Evolutionary conservation across 1,140 invertebrate genomes (phyloP).

Genomic region (Drosophila persimilis): DNA sequence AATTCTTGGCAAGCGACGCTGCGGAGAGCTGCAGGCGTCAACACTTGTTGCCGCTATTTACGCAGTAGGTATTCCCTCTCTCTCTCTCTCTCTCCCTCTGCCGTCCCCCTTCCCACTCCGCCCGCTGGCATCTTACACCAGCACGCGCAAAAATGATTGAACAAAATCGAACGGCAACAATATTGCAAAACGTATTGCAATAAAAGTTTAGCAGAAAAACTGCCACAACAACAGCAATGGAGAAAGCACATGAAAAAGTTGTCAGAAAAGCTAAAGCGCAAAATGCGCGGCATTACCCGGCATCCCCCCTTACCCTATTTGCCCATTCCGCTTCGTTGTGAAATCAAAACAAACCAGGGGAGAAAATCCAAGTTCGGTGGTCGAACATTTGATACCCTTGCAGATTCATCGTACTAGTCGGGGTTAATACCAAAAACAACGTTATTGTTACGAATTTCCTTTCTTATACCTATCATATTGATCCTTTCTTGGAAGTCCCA

Average conservation of each 20-base stretch:
- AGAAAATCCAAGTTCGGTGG: background rate
- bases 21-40: constrained; percentile 1
- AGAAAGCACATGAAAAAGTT: constrained; percentile 5
- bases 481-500: too few species aligned
- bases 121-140: constrained; percentile 10
- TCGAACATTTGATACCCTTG: too few species aligned
- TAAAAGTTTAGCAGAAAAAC: constrained; percentile 21
- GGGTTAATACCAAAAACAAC: too few species aligned
- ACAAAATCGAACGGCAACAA: constrained; percentile 36
- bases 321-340: constrained; percentile 15
- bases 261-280: constrained; percentile 15
- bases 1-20: constrained; percentile 34
- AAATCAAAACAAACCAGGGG: constrained; percentile 57
- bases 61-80: constrained; percentile 54
- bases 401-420: too few species aligned
- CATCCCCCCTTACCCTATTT: constrained; percentile 17
- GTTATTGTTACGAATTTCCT: too few species aligned
- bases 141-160: constrained; percentile 54
- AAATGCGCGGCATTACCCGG: constrained; percentile 47
- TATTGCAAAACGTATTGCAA: constrained; percentile 43
- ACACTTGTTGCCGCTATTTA: constrained; percentile 69
- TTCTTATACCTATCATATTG: too few species aligned
- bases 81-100: background rate
- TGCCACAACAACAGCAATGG: background rate
- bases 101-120: background rate